Percentiles rank a stretch among this genome's conserved stretches.
Conservation (phyloP, 2,113 vertebrate genomes). For the Cryptotis parvus region DNA sequence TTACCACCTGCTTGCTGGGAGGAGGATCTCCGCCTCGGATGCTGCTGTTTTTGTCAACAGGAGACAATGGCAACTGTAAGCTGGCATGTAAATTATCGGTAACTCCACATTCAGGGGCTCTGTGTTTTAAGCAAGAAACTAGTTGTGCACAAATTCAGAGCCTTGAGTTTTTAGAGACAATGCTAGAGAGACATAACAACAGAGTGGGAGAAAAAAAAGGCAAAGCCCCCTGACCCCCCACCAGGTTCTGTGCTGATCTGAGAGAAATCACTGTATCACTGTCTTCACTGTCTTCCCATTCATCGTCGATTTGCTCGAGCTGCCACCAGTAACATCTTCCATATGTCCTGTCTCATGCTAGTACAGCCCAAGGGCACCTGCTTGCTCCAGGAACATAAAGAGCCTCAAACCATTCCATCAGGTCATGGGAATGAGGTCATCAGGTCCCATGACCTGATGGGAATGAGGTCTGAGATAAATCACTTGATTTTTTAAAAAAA, state of each 20-base stretch:
- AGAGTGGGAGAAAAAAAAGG: neutral
- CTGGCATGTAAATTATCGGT: slow-evolving; percentile 18
- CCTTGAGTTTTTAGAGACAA: neutral
- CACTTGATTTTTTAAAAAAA: neutral
- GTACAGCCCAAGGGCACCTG: too few relatives aligned
- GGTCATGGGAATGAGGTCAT: too few relatives aligned
- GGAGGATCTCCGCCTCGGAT: neutral
- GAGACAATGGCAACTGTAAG: slow-evolving; percentile 61
- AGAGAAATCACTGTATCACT: slow-evolving; percentile 5
- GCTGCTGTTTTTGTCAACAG: slow-evolving; percentile 56
- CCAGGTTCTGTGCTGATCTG: neutral
- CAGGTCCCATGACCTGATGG: too few relatives aligned
- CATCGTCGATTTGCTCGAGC: too few relatives aligned
- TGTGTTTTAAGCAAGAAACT: neutral
- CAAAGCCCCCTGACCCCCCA: too few relatives aligned
- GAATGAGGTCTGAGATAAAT: too few relatives aligned
- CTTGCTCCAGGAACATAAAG: too few relatives aligned
- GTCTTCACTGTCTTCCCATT: too few relatives aligned
- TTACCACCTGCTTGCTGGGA: slow-evolving; percentile 4
- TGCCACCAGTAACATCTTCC: too few relatives aligned
- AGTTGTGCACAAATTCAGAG: neutral
- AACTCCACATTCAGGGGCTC: neutral
- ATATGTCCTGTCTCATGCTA: too few relatives aligned
- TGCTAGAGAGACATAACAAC: neutral
- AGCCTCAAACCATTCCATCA: too few relatives aligned